Evolutionary conservation across 1,140 invertebrate species (phyloP).

Genomic region (Solen grandis): DNA sequence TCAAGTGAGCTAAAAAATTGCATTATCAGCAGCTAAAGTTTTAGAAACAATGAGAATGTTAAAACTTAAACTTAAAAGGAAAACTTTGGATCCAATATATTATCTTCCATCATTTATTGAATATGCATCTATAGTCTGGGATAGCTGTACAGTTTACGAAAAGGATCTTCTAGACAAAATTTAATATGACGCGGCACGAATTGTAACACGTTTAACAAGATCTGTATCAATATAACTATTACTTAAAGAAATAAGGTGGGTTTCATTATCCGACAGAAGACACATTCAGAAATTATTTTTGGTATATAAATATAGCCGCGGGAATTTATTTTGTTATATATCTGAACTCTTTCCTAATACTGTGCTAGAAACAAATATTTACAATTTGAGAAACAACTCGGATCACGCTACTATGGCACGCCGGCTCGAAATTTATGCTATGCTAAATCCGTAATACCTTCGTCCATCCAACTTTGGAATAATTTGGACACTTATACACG

Average conservation of each 20-base stretch:
- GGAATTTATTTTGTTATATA: too few species aligned
- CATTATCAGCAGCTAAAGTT: not conserved
- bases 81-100: conserved; percentile 27
- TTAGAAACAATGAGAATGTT: conserved; percentile 23
- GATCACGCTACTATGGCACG: too few species aligned
- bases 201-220: conserved; percentile 27
- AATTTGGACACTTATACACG: too few species aligned
- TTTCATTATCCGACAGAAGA: not conserved
- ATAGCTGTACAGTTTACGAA: too few species aligned
- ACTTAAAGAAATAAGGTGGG: not conserved
- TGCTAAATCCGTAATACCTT: too few species aligned
- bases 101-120: conserved; percentile 26
- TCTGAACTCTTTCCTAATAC: too few species aligned
- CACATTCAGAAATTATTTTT: conserved; percentile 1
- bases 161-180: conserved; percentile 36
- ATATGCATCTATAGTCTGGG: conserved; percentile 32
- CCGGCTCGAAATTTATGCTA: too few species aligned
- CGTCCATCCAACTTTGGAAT: too few species aligned
- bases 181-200: conserved; percentile 9
- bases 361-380: too few species aligned
- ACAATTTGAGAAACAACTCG: too few species aligned
- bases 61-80: conserved; percentile 20
- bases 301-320: conserved; percentile 3
- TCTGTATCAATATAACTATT: not conserved
- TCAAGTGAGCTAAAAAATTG: too few species aligned